phyloP scores from a whole-genome alignment of 92 coral and sea anemone species.

The Meandrina meandrites region DNA sequence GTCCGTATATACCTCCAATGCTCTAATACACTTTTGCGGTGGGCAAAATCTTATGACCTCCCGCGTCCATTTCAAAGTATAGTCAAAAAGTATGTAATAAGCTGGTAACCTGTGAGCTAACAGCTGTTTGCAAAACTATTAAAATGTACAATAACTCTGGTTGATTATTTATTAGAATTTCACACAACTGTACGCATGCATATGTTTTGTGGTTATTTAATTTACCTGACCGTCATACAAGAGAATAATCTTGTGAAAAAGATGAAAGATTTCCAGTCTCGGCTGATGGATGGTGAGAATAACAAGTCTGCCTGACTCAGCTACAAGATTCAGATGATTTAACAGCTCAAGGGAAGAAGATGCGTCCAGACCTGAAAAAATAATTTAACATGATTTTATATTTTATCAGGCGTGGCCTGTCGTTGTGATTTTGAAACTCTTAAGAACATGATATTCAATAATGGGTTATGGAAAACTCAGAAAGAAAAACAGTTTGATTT shows the following conservation, averaged over 20 bases:
- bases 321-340: conserved; percentile 58
- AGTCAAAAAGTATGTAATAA: too few species aligned
- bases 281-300: conserved; percentile 66
- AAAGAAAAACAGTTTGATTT: neutral
- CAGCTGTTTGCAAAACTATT: too few species aligned
- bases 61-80: too few species aligned
- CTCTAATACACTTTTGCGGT: too few species aligned
- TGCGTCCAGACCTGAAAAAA: conserved; percentile 52
- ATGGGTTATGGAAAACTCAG: neutral
- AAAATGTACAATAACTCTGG: too few species aligned
- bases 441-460: neutral
- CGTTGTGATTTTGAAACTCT: neutral
- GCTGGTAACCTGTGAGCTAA: too few species aligned
- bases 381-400: neutral
- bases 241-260: conserved; percentile 62
- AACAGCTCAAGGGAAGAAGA: conserved; percentile 61
- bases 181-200: neutral
- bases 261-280: conserved; percentile 63
- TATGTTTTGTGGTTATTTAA: neutral
- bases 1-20: too few species aligned
- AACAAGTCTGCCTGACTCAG: conserved; percentile 62
- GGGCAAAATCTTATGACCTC: too few species aligned
- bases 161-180: too few species aligned
- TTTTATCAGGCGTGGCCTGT: neutral
- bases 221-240: conserved; percentile 61